Conservation (phyloP, 2,797 vertebrate species). For the Fratercula arctica region DNA sequence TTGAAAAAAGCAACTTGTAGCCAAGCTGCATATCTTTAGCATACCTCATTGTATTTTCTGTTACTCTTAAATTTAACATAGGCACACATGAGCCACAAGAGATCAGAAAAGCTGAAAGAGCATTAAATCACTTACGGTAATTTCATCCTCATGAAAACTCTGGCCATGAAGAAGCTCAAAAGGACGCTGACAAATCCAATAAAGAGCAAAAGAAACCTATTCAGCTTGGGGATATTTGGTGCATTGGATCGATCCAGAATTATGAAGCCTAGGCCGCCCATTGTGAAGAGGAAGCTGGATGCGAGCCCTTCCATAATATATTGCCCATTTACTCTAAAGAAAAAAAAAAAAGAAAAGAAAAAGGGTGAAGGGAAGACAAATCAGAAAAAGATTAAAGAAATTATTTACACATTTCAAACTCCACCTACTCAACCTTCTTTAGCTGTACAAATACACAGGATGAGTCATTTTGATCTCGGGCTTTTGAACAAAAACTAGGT, state of each 20-base stretch:
- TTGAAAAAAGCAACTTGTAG: background rate
- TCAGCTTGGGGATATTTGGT: conserved; percentile 97
- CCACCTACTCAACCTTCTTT: background rate
- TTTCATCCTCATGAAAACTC: conserved; percentile 99
- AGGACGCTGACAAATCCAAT: conserved; percentile 98
- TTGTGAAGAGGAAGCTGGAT: conserved; percentile 98
- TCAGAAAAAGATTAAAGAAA: background rate
- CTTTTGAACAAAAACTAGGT: background rate
- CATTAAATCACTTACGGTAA: conserved; percentile 88
- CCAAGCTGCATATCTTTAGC: background rate
- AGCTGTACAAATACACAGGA: background rate
- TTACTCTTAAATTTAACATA: background rate
- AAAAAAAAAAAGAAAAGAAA: background rate
- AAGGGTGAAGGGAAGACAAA: background rate
- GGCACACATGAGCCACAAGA: background rate
- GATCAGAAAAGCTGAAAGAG: background rate
- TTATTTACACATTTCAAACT: background rate
- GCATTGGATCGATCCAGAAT: conserved; percentile 98
- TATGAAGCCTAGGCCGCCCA: conserved; percentile 98
- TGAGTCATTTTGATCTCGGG: background rate
- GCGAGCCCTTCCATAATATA: conserved; percentile 99
- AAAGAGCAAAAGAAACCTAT: conserved; percentile 96
- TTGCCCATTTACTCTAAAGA: conserved; percentile 92
- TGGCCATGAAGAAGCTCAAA: conserved; percentile 98
- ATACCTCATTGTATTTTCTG: background rate